Base-by-base conservation (phyloP, 2,797 vertebrate genomes). In the Scolopax rusticola region DNA sequence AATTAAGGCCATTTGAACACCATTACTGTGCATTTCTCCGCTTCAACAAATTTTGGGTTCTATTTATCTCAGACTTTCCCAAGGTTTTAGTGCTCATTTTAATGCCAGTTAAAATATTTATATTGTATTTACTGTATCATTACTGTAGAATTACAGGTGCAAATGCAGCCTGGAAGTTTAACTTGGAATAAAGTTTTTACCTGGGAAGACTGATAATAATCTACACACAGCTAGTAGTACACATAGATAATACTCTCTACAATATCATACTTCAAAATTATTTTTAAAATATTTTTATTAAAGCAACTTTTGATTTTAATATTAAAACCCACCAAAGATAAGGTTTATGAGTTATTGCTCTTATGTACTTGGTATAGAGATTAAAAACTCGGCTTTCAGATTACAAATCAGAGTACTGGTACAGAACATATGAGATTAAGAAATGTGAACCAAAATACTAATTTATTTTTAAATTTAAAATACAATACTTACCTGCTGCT, bases 401-500 rank as follows among this genome's bases (percentile, higher is more conserved):
- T 43, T 76, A 41, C 3, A 53, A 80, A 18, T 60, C 24, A 43
- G 81, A 67, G 33, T 41, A 56, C 8, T 73, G 23, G 24, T 56
- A 69, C 1, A 60, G 40, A 93, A 79, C 21, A 79, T 6, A 51
- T 12, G 21, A 81, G 53, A 85, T 73, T 59, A 73, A 67, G 30
- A 89, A 83, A 74, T 20, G 8, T 30, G 74, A 59, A 82, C 5
- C 15, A 67, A 76, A 93, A 63, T 47, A 69, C 4, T 27, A 33
- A 12, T 3, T 25, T 33, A 21, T 50, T 76, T 77, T 81, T 45
- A 0, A 53, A 80, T 76, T 38, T 6, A 45, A 85, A 90, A 73
- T 18, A 77, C 89, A 93, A 70, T 69, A 79, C 83, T 82, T 71
- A 99, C 99, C 98, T 98, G 98, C 81, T 98, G 98, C 89, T 99